Conservation (phyloP, 2,113 vertebrate species). For the Gymnobelideus leadbeateri region DNA sequence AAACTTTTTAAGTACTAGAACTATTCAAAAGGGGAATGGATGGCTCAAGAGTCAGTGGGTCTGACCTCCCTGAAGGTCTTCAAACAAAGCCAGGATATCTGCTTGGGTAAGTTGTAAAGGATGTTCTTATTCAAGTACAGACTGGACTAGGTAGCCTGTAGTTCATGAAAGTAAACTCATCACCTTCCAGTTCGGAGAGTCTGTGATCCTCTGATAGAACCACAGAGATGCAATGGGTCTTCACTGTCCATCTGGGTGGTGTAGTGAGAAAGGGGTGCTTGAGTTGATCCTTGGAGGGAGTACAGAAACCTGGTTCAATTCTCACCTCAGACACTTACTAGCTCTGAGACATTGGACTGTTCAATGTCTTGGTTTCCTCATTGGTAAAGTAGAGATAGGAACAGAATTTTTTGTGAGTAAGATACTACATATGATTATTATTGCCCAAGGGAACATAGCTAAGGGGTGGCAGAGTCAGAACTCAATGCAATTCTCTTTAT, state of each 20-base stretch:
- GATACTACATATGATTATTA: not conserved
- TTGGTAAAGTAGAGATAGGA: not conserved
- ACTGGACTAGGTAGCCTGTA: not conserved
- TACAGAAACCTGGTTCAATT: not conserved
- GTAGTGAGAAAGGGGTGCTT: not conserved
- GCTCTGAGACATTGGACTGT: not conserved
- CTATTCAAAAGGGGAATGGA: not conserved
- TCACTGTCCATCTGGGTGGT: not conserved
- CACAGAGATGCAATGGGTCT: not conserved
- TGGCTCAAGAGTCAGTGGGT: not conserved
- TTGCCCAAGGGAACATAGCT: not conserved
- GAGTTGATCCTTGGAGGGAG: not conserved
- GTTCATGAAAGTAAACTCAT: not conserved
- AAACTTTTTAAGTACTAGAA: not conserved
- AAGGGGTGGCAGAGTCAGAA: not conserved
- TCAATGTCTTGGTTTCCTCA: not conserved
- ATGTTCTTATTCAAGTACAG: not conserved
- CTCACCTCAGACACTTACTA: not conserved
- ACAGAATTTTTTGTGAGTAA: not conserved
- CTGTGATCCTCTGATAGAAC: not conserved
- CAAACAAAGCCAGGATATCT: not conserved
- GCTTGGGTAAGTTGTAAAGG: not conserved
- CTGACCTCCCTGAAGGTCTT: not conserved
- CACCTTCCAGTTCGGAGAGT: not conserved
- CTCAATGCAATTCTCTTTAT: too few relatives aligned